Evolutionary conservation across 2,113 vertebrate species (phyloP), one percentile per base, ranked within the genome.

Genomic region (Damaliscus lunatus): DNA sequence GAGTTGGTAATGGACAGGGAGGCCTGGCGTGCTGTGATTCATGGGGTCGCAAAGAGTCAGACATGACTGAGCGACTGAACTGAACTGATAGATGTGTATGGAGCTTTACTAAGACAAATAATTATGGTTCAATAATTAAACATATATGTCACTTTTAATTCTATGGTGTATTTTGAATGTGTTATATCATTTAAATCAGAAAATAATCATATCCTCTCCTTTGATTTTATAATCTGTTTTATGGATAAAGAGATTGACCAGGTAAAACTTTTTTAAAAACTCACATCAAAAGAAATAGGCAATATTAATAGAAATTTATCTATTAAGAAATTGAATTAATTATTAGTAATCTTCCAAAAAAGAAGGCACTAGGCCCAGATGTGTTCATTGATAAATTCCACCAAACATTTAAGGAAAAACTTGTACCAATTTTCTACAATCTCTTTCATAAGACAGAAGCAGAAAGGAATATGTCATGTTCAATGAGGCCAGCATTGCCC

Each of bases 81-180:
- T 53, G 16, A 53, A 53, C 52, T 17, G 5, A 77, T 27, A 83
- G 46, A 62, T 71, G 25, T 88, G 9, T 57, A 81, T 40, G 21
- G 59, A 23, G 33, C 6, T 94, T 93, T 71, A 91, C 53, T 59
- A 78, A 97, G 29, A 95, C 1, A 97, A 97, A 46, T 60, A 48
- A 92, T 90, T 83, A 12, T 48, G 50, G 80, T 48, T 64, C 16
- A 90, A 40, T 48, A 53, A 78, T 43, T 5, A 94, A 77, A 31
- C 67, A 90, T 6, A 86, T 10, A 90, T 52, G 17, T 21, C 9
- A 7, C 1, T 21, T 59, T 85, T 86, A 43, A 90, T 46, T 83
- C 27, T 88, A 88, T 2, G 19, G 4, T 16, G 15, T 50, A 84
- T 87, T 91, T 48, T 94, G 21, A 96, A 88, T 57, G 13, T 74